phyloP scores from a whole-genome alignment of 2,888 invertebrate genomes.

The Petrophora chlorosata region DNA sequence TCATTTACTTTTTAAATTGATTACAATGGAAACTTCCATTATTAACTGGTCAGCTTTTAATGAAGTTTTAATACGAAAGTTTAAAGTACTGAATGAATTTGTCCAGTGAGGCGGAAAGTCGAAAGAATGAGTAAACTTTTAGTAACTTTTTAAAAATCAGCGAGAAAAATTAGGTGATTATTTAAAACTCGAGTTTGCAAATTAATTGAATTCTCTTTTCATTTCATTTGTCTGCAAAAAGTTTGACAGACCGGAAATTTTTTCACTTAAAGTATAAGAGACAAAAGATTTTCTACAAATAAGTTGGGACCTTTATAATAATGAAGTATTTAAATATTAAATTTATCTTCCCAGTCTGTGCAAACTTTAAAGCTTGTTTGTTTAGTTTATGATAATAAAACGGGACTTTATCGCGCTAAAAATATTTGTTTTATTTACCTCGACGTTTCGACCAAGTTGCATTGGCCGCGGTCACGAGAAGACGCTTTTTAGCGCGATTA shows the following conservation, averaged over 20 bases:
- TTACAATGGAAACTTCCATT: conserved; percentile 20
- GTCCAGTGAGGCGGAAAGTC: conserved; percentile 21
- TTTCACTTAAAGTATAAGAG: neutral
- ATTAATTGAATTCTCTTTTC: conserved; percentile 36
- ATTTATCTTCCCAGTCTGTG: too few species aligned
- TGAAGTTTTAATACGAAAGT: conserved; percentile 20
- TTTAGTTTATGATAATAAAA: too few species aligned
- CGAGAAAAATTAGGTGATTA: conserved; percentile 27
- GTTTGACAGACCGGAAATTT: conserved; percentile 15
- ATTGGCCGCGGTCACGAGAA: too few species aligned
- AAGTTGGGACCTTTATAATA: too few species aligned
- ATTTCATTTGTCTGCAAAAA: conserved; percentile 31
- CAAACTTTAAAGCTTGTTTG: too few species aligned
- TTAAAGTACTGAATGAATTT: conserved; percentile 18
- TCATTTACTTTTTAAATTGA: conserved; percentile 2
- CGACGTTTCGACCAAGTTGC: too few species aligned
- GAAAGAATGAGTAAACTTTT: conserved; percentile 25
- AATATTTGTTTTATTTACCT: too few species aligned
- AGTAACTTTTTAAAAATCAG: conserved; percentile 22
- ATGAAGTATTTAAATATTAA: conserved; percentile 2
- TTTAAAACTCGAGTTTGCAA: conserved; percentile 29
- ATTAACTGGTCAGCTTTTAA: conserved; percentile 20
- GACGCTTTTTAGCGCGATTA: too few species aligned
- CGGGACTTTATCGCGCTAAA: too few species aligned
- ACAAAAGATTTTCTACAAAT: too few species aligned